Base-by-base conservation (phyloP, 2,888 invertebrate species). In the Notocelia uddmanniana region DNA sequence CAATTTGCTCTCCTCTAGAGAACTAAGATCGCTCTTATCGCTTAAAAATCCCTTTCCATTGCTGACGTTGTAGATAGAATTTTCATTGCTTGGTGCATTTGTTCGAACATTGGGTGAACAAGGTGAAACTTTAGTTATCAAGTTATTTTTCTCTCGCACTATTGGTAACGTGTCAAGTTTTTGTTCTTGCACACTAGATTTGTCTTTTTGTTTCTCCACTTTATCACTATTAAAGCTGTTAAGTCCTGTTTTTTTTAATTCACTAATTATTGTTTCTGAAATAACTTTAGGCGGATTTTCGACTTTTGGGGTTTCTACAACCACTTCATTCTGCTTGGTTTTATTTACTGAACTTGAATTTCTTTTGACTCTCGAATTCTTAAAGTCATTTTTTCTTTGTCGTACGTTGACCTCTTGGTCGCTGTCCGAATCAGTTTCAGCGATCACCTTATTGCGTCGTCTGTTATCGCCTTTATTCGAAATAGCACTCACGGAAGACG, bases 401-500 rank as follows among this genome's bases (percentile, higher is more conserved):
- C 92, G 88, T 75, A 91, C 82, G 75, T 90, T 92, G 63, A 85
- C 73, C 85, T 92, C 86, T 83, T 87, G 85, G 81, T 93, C 86
- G 79, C 90, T 85, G 78, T 90, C 85, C 83, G 92, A 87, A 86
- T 92, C 87, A 80, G 91, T 87, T 82, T 91, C 89, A 81, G 89
- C 87, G 81, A 94, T 86, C 77, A 92, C 79, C 86, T 94, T 89
- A 80, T 90, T 88, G 74, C 93, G 88, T 86, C 94, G 87, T 88
- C 92, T 90, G 88, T 85, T 88, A 81, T 94, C 89, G 76, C 89
- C 89, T 92, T 92, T 90, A 91, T 91, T 93, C 84, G 93, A 88
- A 84, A 92, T 82, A 88, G 87, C 93, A 89, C 93, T 93, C 93
- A 93, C 93, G 76, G 89, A 82, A 82, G 90, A 85, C 85, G 93